Evolutionary conservation across 2,113 vertebrate genomes (phyloP).

Genomic region (Microtus richardsoni): DNA sequence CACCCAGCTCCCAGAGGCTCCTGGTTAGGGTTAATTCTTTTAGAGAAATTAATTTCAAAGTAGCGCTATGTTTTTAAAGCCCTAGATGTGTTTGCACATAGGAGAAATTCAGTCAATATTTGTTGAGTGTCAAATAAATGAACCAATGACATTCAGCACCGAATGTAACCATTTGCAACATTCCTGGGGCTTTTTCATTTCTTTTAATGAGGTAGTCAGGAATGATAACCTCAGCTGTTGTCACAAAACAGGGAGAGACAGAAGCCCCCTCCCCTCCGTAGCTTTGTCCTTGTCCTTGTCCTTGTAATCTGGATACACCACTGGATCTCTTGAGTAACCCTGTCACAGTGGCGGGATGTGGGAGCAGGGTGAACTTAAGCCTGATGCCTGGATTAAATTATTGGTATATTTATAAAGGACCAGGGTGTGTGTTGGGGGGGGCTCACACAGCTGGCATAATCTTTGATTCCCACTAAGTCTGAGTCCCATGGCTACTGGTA

Average conservation of each 20-base stretch:
- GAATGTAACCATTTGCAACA: background rate
- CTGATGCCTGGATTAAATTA: background rate
- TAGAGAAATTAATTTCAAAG: slow-evolving; percentile 25
- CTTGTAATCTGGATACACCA: slow-evolving; percentile 20
- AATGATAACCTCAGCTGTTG: slow-evolving; percentile 10
- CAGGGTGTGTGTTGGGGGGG: background rate
- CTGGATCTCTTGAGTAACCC: slow-evolving; percentile 22
- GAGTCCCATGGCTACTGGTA: background rate
- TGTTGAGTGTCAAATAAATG: background rate
- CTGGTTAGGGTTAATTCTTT: slow-evolving; percentile 3
- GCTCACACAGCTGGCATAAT: background rate
- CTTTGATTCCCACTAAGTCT: slow-evolving; percentile 35
- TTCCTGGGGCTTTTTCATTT: background rate
- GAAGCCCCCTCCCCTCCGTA: background rate
- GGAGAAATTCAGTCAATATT: slow-evolving; percentile 1
- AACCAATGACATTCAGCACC: background rate
- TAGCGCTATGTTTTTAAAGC: background rate
- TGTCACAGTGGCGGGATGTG: background rate
- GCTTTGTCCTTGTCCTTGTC: slow-evolving; percentile 60
- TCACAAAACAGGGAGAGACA: slow-evolving; percentile 10
- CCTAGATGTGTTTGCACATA: background rate
- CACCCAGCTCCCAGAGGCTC: background rate
- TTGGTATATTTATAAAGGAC: background rate
- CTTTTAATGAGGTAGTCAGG: slow-evolving; percentile 29
- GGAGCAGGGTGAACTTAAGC: background rate